Evolutionary conservation across 2,888 invertebrate genomes (phyloP), one percentile per base, ranked within the genome.

Genomic region (Drosophila anceps): DNA sequence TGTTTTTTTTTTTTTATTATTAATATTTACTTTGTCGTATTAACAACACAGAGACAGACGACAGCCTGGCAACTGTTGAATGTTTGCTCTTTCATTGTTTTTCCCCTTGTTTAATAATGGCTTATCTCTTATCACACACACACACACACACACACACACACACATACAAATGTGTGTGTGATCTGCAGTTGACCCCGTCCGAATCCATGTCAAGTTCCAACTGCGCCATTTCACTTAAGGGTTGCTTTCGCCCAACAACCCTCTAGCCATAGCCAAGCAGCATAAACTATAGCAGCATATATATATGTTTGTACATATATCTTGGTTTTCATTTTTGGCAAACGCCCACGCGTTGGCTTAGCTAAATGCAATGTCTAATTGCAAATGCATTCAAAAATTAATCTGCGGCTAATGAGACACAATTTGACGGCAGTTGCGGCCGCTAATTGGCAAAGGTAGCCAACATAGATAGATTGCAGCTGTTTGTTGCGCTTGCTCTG

Each of bases 381-480:
- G 74, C 65, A 58, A 73, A 60, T 70, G 82, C 73, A 87, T 73
- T 87, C 71, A 75, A 88, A 88, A 76, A 86, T 89, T 86, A 88
- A 86, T 86, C 84, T 84, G 44, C 46, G 55, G 79, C 81, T 86
- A 89, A 86, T 86, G 90, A 86, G 86, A 81, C 90, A 86, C 76
- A 79, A 84, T 81, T 68, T 53, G 67, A 63, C 53, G 69, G 76
- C 78, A 75, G 64, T 53, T 64, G 44, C 27, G 58, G 65, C 73
- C 58, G 50, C 81, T 80, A 82, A 84, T 85, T 88, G 78, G 78
- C 81, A 88, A 60, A 50, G 69, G 43, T 55, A 54, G 51, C 60
- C 33, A 53, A 43, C 55, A 50, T 20, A 53, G 39, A 43, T 18
- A 31, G 75, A 60, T 61, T 63, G 63, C 68, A 68, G 69, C 76